Percentiles rank a stretch among this genome's conserved stretches.
Evolutionary conservation across 2,888 invertebrate species (phyloP).

Genomic region (Euplexia lucipara): DNA sequence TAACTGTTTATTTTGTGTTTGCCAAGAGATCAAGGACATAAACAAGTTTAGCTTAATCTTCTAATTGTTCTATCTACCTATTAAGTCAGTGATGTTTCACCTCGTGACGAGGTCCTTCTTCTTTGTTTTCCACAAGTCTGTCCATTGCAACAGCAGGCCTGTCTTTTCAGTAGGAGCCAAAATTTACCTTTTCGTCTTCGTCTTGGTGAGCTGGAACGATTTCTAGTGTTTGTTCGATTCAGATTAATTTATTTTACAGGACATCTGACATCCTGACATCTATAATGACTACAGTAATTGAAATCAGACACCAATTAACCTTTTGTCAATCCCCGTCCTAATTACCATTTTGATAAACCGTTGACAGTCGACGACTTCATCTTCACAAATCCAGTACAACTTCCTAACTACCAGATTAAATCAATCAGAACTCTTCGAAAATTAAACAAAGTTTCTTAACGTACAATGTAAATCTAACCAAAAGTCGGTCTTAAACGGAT

Average conservation of each 20-base stretch:
- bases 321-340: conserved; percentile 11
- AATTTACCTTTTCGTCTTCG: no score
- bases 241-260: not conserved
- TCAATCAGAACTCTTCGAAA: conserved; percentile 36
- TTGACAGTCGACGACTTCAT: conserved; percentile 30
- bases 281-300: conserved; percentile 19
- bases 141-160: no score
- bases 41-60: no score
- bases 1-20: no score
- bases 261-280: not conserved
- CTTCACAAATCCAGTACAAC: conserved; percentile 23
- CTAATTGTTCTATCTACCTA: no score
- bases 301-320: conserved; percentile 10
- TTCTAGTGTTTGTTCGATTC: no score
- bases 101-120: no score
- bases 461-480: conserved; percentile 50
- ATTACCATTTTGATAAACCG: conserved; percentile 34
- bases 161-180: no score
- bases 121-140: no score
- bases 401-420: conserved; percentile 18
- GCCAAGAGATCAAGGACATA: no score
- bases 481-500: conserved; percentile 54
- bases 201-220: no score
- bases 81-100: no score
- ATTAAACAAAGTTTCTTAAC: conserved; percentile 41